phyloP scores from a whole-genome alignment of 2,797 vertebrate species.

The Capromys pilorides region DNA sequence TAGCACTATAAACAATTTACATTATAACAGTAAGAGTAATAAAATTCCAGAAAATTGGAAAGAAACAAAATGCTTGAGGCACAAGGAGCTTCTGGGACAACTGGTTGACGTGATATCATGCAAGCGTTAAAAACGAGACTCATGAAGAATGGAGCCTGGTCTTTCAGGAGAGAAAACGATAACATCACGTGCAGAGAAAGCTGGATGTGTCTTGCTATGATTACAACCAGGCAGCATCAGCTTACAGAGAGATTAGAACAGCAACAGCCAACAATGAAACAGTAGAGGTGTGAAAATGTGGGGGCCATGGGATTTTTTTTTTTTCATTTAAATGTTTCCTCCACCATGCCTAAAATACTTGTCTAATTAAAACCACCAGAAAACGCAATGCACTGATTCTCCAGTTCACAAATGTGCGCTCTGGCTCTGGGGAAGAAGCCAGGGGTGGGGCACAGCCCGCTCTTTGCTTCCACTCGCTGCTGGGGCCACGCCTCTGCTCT shows the following conservation, averaged over 20 bases:
- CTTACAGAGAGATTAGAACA: not conserved
- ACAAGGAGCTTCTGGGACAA: conserved; percentile 36
- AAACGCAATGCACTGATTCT: not conserved
- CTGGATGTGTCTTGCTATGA: conserved; percentile 49
- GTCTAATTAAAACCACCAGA: conserved; percentile 6
- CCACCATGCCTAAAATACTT: conserved; percentile 22
- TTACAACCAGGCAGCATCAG: conserved; percentile 18
- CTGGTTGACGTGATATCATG: conserved; percentile 60
- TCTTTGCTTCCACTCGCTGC: not conserved
- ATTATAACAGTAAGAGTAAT: not conserved
- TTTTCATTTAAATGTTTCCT: not conserved
- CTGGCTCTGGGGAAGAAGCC: conserved; percentile 29
- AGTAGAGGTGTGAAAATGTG: not conserved
- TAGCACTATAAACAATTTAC: not conserved
- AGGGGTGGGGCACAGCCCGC: not conserved
- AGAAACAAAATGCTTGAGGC: conserved; percentile 29
- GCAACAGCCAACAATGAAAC: not conserved
- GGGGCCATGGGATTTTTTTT: not conserved
- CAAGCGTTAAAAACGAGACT: conserved; percentile 62
- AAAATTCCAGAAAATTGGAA: conserved; percentile 36
- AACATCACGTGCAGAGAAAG: conserved; percentile 19
- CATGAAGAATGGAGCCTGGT: conserved; percentile 43
- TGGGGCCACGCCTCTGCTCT: not conserved
- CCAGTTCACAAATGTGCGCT: not conserved
- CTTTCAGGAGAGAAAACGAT: conserved; percentile 30